These are phyloP conservation scores for Erebia ligea DNA, from an alignment of 2,888 invertebrate species.

Conservation along the genomic window DNA sequence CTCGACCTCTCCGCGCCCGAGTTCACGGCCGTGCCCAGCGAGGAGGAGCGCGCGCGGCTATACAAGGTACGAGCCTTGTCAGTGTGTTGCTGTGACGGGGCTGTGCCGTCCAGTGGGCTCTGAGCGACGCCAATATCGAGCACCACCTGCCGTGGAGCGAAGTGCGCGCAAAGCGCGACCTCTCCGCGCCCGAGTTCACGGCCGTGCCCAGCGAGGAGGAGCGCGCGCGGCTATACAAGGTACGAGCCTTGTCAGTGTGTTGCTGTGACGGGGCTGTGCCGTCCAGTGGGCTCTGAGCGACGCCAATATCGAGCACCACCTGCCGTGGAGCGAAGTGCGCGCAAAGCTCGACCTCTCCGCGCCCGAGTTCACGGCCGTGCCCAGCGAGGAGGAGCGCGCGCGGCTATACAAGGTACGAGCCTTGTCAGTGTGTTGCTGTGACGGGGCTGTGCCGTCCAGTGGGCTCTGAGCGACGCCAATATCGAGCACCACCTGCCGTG, in stretches of 20 bases:
- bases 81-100: background rate
- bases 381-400: conserved; percentile 90
- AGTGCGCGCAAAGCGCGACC: conserved; percentile 85
- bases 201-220: conserved; percentile 93
- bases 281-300: conserved; percentile 92
- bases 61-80: conserved; percentile 84
- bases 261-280: conserved; percentile 67
- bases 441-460: too few species aligned
- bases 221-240: conserved; percentile 88
- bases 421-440: too few species aligned
- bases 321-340: conserved; percentile 91
- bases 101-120: conserved; percentile 90
- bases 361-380: conserved; percentile 92
- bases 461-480: conserved; percentile 86
- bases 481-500: conserved; percentile 92
- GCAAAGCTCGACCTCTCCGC: conserved; percentile 87
- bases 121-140: conserved; percentile 90
- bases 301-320: conserved; percentile 89
- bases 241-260: conserved; percentile 46
- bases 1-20: conserved; percentile 89
- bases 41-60: conserved; percentile 87
- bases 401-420: conserved; percentile 70
- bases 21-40: conserved; percentile 92
- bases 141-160: conserved; percentile 92
- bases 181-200: conserved; percentile 91